These are phyloP conservation scores for Aurelia sp. DNA, from an alignment of 30 jellyfish, hydroid and myxozoan species.

Conservation along the genomic window DNA sequence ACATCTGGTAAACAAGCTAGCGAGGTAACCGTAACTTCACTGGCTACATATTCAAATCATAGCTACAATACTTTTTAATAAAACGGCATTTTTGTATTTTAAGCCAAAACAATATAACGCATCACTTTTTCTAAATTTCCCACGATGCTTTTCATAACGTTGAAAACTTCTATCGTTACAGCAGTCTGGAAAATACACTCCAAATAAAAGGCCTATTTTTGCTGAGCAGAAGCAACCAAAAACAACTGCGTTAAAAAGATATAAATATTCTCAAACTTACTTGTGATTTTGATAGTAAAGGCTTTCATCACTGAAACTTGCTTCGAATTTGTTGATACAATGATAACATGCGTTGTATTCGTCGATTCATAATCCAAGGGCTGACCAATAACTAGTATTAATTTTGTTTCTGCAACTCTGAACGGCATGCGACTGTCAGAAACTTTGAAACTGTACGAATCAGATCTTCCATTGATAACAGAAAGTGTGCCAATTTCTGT, in stretches of 20 bases:
- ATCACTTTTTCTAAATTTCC: too few species aligned
- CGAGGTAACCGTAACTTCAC: too few species aligned
- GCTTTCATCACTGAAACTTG: conserved; percentile 11
- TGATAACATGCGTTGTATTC: conserved; percentile 8
- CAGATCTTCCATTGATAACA: conserved; percentile 10
- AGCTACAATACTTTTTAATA: too few species aligned
- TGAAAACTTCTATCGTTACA: too few species aligned
- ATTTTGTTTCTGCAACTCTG: conserved; percentile 34
- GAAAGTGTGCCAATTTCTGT: conserved; percentile 38
- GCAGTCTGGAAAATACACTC: too few species aligned
- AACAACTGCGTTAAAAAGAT: background rate
- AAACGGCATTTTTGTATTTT: too few species aligned
- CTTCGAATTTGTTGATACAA: conserved; percentile 24
- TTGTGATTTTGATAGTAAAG: conserved; percentile 16
- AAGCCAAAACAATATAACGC: too few species aligned
- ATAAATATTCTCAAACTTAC: conserved; percentile 7
- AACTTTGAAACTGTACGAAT: conserved; percentile 16
- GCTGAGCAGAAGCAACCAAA: too few species aligned
- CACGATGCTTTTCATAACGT: too few species aligned
- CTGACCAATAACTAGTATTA: conserved; percentile 27
- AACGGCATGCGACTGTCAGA: conserved; percentile 46
- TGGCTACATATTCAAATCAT: too few species aligned
- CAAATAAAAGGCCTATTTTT: too few species aligned
- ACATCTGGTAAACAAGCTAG: too few species aligned
- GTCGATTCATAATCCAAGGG: conserved; percentile 62